A percentile compares a stretch with the other conserved stretches of the same genome.
Conservation (phyloP, 2,888 invertebrate species). For the Malachius bipustulatus region DNA sequence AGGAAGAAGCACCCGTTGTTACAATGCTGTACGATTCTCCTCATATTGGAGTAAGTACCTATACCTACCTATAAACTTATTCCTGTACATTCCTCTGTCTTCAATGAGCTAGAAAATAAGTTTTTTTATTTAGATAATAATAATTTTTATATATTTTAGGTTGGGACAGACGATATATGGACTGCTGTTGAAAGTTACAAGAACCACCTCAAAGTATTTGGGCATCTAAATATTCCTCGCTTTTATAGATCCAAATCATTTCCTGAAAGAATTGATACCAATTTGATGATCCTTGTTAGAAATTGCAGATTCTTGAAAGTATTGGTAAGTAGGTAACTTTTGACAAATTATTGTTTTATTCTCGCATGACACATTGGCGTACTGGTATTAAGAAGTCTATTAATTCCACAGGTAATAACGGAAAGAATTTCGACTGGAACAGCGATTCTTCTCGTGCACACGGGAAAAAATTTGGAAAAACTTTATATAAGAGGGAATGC, state of each 20-base stretch:
- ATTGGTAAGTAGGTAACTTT: slow-evolving; percentile 41
- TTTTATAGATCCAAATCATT: slow-evolving; percentile 56
- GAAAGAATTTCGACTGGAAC: slow-evolving; percentile 71
- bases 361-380: background rate
- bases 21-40: slow-evolving; percentile 54
- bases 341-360: background rate
- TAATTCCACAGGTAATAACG: slow-evolving; percentile 58
- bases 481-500: slow-evolving; percentile 60
- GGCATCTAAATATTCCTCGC: slow-evolving; percentile 54
- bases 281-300: slow-evolving; percentile 52
- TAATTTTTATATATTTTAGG: slow-evolving; percentile 35
- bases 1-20: slow-evolving; percentile 55
- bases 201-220: slow-evolving; percentile 51
- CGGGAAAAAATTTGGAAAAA: slow-evolving; percentile 48
- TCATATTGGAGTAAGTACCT: slow-evolving; percentile 41
- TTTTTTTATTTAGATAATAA: background rate
- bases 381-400: no score
- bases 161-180: slow-evolving; percentile 41
- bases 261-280: slow-evolving; percentile 55
- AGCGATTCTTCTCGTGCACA: slow-evolving; percentile 54
- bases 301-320: slow-evolving; percentile 56
- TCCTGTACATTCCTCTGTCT: no score
- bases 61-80: slow-evolving; percentile 4
- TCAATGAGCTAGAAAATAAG: no score
- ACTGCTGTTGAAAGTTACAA: slow-evolving; percentile 50